Percentiles rank a stretch among this genome's conserved stretches.
phyloP scores from a whole-genome alignment of 2,797 vertebrate species.

The Sorex maritimensis region DNA sequence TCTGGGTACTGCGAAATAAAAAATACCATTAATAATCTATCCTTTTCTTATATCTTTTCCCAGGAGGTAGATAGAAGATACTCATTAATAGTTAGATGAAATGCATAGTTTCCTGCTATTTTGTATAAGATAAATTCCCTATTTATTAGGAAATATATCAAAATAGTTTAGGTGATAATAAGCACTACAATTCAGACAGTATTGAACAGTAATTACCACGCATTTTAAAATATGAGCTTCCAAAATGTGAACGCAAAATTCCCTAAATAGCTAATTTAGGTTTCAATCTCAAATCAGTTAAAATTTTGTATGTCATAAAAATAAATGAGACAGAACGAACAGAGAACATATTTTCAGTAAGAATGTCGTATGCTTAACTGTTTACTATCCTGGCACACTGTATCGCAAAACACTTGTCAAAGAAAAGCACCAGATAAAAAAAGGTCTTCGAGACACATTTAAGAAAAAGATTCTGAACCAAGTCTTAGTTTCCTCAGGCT shows the following conservation, averaged over 20 bases:
- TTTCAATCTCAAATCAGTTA: slow-evolving; percentile 37
- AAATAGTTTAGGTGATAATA: slow-evolving; percentile 54
- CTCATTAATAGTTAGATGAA: slow-evolving; percentile 3
- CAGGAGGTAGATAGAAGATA: background rate
- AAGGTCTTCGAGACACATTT: slow-evolving; percentile 48
- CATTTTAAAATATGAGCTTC: slow-evolving; percentile 60
- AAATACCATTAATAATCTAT: background rate
- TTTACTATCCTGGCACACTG: slow-evolving; percentile 19
- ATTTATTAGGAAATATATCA: slow-evolving; percentile 48
- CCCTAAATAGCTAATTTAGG: slow-evolving; percentile 50
- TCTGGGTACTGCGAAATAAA: background rate
- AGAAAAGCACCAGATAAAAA: slow-evolving; percentile 45
- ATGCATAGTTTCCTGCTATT: background rate
- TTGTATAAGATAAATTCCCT: slow-evolving; percentile 34
- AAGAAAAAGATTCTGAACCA: slow-evolving; percentile 38
- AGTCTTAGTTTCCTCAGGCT: slow-evolving; percentile 39
- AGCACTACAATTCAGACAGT: slow-evolving; percentile 33
- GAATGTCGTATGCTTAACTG: slow-evolving; percentile 4
- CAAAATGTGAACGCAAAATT: slow-evolving; percentile 16
- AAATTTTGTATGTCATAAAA: slow-evolving; percentile 64
- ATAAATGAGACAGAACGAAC: slow-evolving; percentile 38
- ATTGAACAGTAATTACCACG: slow-evolving; percentile 40
- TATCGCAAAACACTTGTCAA: slow-evolving; percentile 40
- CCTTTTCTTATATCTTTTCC: background rate
- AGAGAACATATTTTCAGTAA: slow-evolving; percentile 2